Evolutionary conservation across 2,113 vertebrate species (phyloP).

Genomic region (Atlantisia rogersi): DNA sequence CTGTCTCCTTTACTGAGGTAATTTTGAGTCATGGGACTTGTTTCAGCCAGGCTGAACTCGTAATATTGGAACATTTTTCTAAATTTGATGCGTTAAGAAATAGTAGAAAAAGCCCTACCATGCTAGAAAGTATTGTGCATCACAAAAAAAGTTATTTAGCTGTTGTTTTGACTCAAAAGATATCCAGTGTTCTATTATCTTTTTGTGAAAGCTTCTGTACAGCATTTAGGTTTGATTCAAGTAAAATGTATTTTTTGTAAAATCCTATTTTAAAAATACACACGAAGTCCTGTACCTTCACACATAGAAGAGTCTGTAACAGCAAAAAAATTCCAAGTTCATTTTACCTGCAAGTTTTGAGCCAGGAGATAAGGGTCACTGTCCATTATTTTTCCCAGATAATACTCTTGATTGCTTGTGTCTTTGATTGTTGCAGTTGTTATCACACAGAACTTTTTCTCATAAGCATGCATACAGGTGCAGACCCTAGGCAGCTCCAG

Average conservation of each 20-base stretch:
- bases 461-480: not conserved
- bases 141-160: not conserved
- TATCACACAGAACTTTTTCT: not conserved
- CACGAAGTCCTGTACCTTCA: not conserved
- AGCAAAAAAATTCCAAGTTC: not conserved
- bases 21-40: not conserved
- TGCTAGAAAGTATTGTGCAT: not conserved
- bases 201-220: not conserved
- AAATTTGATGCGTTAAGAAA: not conserved
- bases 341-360: not conserved
- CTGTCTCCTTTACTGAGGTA: not conserved
- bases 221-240: not conserved
- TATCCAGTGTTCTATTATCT: not conserved
- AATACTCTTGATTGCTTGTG: not conserved
- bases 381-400: rapidly evolving
- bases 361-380: not conserved
- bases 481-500: not conserved
- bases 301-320: not conserved
- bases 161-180: not conserved
- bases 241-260: not conserved
- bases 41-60: not conserved
- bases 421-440: not conserved
- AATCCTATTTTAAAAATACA: not conserved
- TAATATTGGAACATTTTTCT: not conserved
- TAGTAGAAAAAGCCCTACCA: not conserved